These are phyloP conservation scores for Fistularia tabacaria DNA, from an alignment of 2,797 vertebrate genomes.

Conservation along the genomic window DNA sequence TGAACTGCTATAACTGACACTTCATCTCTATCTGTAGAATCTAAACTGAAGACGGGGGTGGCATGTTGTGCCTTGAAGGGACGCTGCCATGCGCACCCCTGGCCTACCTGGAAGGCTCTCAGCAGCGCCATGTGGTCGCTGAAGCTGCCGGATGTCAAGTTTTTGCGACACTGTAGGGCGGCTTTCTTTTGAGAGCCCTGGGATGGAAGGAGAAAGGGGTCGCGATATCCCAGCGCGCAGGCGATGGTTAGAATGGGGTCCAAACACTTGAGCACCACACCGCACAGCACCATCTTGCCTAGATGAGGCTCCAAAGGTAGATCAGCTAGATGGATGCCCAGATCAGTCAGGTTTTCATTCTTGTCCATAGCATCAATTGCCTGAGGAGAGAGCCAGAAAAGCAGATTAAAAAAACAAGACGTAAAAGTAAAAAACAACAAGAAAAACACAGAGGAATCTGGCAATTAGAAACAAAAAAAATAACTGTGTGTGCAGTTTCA, in stretches of 20 bases:
- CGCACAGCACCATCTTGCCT: constrained; percentile 95
- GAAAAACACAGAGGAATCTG: too few relatives aligned
- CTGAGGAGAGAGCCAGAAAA: constrained; percentile 54
- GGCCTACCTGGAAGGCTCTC: constrained; percentile 88
- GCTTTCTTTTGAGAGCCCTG: constrained; percentile 85
- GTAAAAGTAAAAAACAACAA: too few relatives aligned
- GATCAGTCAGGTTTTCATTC: constrained; percentile 88
- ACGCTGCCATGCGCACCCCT: too few relatives aligned
- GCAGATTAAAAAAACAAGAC: too few relatives aligned
- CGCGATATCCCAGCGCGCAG: constrained; percentile 87
- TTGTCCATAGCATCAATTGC: constrained; percentile 90
- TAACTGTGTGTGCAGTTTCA: not conserved
- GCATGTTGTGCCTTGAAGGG: not conserved
- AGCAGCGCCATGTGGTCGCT: constrained; percentile 98
- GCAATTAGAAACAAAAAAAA: too few relatives aligned
- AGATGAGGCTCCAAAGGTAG: constrained; percentile 92
- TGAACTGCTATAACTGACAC: too few relatives aligned
- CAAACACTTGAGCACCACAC: constrained; percentile 89
- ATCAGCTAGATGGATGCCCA: constrained; percentile 91
- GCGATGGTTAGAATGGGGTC: constrained; percentile 95
- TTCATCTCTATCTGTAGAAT: too few relatives aligned
- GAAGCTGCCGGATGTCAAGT: constrained; percentile 84
- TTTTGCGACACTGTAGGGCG: constrained; percentile 84
- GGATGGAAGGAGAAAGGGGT: constrained; percentile 87
- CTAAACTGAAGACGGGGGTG: too few relatives aligned